Conservation (phyloP, 1,140 invertebrate species). For the Calliopsis andreniformis region DNA sequence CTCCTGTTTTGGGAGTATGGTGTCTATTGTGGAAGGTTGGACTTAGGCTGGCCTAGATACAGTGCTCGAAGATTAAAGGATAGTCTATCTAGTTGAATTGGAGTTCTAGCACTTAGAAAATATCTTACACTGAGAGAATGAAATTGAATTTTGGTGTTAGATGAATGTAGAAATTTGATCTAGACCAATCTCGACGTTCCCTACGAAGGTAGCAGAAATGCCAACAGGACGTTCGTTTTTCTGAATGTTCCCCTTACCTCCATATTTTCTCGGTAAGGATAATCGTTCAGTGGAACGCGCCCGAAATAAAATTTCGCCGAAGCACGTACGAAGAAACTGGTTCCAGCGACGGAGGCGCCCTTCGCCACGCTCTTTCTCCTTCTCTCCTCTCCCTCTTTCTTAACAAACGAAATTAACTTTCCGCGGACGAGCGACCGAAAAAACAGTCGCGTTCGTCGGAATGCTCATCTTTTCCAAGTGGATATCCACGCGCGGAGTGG, state of each 20-base stretch:
- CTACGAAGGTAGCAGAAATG: background rate
- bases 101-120: no score
- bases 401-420: slow-evolving; percentile 70
- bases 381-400: slow-evolving; percentile 18
- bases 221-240: slow-evolving; percentile 40
- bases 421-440: slow-evolving; percentile 55
- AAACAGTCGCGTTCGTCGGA: slow-evolving; percentile 60
- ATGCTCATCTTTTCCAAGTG: slow-evolving; percentile 40
- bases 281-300: slow-evolving; percentile 60
- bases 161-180: background rate
- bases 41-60: no score
- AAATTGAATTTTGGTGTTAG: background rate
- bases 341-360: slow-evolving; percentile 34
- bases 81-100: no score
- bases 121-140: no score
- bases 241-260: slow-evolving; percentile 46
- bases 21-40: no score
- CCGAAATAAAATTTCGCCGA: slow-evolving; percentile 66
- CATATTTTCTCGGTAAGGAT: slow-evolving; percentile 65
- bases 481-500: slow-evolving; percentile 7
- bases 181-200: background rate
- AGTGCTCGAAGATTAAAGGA: no score
- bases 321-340: slow-evolving; percentile 54
- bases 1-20: background rate
- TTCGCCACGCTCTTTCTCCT: background rate